Base-by-base conservation (phyloP, 2,797 vertebrate species). In the Staurois parvus region DNA sequence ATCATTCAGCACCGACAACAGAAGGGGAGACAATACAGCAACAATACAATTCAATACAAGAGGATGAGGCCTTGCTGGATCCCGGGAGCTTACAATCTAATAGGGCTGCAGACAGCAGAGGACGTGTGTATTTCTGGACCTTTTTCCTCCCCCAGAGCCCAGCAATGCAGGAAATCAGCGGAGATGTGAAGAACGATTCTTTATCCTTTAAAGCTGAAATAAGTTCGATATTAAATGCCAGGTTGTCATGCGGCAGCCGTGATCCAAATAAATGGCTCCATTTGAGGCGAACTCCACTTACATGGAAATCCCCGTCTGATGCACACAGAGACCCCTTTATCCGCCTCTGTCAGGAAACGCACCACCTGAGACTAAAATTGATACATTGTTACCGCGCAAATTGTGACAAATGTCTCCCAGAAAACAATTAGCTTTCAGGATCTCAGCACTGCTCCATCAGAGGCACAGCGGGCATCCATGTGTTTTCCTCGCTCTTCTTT, bases 191-290 rank as follows among this genome's bases (percentile, higher is more conserved):
- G 19, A 52, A 19, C 1, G 15, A 52, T 52, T 52, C 17, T 52
- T 52, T 52, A 15, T 13, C 48, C 17, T 45, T 48, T 48, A 19
- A 19, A 48, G 15, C 15, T 48, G 45, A 48, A 19, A 48, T 48
- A 48, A 17, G 2, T 48, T 52, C 19, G 15, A 19, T 45, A 48
- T 79, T 26, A 66, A 64, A 64, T 37, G 59, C 10, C 37, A 21
- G 48, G 45, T 48, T 48, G 40, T 69, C 77, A 79, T 52, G 37
- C 42, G 30, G 26, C 0, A 69, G 77, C 37, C 12, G 48, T 69
- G 26, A 79, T 79, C 62, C 34, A 68, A 79, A 79, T 52, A 11
- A 69, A 79, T 79, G 66, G 7, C 77, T 29, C 77, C 68, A 45
- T 69, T 69, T 13, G 48, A 52, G 17, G 48, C 48, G 13, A 19